Evolutionary conservation across 2,888 invertebrate species (phyloP).

Genomic region (Cosmopolites sordidus): DNA sequence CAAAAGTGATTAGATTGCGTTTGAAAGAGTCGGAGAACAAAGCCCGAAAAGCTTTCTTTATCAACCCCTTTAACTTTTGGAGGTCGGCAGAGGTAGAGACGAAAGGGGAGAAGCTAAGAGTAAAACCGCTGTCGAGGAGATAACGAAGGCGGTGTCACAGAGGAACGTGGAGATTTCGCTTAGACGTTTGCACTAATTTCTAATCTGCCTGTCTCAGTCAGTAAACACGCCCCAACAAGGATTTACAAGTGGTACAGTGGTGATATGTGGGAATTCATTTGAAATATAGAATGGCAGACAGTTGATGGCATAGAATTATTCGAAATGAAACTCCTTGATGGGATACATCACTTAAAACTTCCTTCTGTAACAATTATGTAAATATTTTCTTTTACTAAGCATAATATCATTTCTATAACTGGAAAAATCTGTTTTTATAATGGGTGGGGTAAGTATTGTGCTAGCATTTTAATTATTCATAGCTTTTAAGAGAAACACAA

Average conservation of each 20-base stretch:
- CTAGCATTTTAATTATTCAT: too few relatives aligned
- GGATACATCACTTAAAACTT: too few relatives aligned
- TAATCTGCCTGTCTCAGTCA: constrained; percentile 6
- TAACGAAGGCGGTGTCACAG: background rate
- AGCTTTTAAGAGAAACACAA: too few relatives aligned
- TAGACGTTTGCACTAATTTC: constrained; percentile 4
- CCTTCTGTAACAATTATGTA: too few relatives aligned
- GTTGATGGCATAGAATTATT: too few relatives aligned
- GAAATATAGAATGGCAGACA: background rate
- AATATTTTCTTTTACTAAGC: too few relatives aligned
- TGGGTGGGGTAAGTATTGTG: too few relatives aligned
- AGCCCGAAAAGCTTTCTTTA: background rate
- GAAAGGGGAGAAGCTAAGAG: background rate
- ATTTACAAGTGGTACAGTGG: background rate
- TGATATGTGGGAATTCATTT: background rate
- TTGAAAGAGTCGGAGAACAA: constrained; percentile 7
- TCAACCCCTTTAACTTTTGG: background rate
- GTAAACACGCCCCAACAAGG: constrained; percentile 2
- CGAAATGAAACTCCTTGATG: too few relatives aligned
- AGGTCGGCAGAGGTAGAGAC: background rate
- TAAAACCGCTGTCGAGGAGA: background rate
- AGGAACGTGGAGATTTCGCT: constrained; percentile 4
- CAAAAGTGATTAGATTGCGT: constrained; percentile 11
- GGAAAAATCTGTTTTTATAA: too few relatives aligned
- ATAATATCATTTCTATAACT: too few relatives aligned